phyloP scores from a whole-genome alignment of 2,888 invertebrate genomes.

The Drosophila demipolita region DNA sequence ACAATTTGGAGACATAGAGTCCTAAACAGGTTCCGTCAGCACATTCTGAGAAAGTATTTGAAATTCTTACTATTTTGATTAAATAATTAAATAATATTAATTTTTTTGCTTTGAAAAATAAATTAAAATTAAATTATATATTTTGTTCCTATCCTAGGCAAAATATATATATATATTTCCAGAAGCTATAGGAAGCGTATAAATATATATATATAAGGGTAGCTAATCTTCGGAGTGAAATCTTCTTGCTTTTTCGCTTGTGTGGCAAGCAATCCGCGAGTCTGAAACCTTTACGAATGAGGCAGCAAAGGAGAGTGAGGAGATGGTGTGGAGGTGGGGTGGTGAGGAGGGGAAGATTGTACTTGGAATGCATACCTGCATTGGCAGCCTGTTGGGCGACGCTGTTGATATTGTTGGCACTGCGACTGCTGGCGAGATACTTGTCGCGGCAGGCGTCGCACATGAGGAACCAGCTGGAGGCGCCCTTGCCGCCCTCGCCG shows the following conservation, averaged over 20 bases:
- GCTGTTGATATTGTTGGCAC: conserved; percentile 83
- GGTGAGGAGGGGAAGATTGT: background rate
- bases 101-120: too few species aligned
- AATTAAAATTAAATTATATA: too few species aligned
- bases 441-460: conserved; percentile 96
- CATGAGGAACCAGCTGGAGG: conserved; percentile 95
- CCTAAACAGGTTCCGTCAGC: too few species aligned
- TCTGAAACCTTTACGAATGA: background rate
- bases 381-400: conserved; percentile 79
- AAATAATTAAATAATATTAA: too few species aligned
- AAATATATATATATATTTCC: too few species aligned
- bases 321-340: background rate
- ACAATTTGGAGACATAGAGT: too few species aligned
- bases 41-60: background rate
- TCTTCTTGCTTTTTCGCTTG: background rate
- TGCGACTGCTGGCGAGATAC: conserved; percentile 85
- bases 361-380: conserved; percentile 42
- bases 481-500: conserved; percentile 93
- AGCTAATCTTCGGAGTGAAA: background rate
- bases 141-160: too few species aligned
- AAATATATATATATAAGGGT: background rate
- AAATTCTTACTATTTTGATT: background rate
- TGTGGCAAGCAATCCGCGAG: background rate
- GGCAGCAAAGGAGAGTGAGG: background rate
- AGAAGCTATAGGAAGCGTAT: too few species aligned